Conservation (phyloP, 2,113 vertebrate species). For the Cichladusa arquata region DNA sequence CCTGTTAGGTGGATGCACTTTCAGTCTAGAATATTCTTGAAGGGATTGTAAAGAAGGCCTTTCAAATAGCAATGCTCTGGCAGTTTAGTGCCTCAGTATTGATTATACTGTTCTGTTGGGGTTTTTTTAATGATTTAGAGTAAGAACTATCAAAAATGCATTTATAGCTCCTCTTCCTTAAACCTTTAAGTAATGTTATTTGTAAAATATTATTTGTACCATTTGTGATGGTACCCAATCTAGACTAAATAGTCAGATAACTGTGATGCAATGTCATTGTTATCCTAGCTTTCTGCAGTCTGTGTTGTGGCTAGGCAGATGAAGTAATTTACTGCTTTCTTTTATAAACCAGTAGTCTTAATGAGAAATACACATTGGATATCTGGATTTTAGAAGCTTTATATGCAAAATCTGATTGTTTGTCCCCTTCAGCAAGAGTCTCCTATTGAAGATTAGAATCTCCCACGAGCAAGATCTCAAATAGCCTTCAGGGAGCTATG, state of each 20-base stretch:
- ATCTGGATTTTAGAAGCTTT: not conserved
- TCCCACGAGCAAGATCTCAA: not conserved
- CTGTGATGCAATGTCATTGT: not conserved
- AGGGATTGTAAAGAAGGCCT: not conserved
- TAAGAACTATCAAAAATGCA: not conserved
- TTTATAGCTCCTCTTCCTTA: not conserved
- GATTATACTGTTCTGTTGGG: not conserved
- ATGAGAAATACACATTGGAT: not conserved
- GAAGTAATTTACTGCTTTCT: not conserved
- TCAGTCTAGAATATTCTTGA: not conserved
- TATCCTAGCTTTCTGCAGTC: not conserved
- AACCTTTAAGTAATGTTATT: not conserved
- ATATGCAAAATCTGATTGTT: not conserved
- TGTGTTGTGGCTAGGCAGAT: not conserved
- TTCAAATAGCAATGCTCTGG: not conserved
- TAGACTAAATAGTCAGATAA: not conserved
- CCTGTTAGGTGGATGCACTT: not conserved
- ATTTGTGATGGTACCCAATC: not conserved
- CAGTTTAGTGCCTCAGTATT: not conserved
- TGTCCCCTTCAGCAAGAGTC: not conserved
- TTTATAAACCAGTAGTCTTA: not conserved
- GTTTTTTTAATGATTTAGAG: no score
- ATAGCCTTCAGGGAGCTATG: not conserved
- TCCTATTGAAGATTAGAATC: not conserved
- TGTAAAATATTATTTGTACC: no score